Conservation (phyloP, 92 coral and sea anemone species). For the Parazoanthus atlanticus region DNA sequence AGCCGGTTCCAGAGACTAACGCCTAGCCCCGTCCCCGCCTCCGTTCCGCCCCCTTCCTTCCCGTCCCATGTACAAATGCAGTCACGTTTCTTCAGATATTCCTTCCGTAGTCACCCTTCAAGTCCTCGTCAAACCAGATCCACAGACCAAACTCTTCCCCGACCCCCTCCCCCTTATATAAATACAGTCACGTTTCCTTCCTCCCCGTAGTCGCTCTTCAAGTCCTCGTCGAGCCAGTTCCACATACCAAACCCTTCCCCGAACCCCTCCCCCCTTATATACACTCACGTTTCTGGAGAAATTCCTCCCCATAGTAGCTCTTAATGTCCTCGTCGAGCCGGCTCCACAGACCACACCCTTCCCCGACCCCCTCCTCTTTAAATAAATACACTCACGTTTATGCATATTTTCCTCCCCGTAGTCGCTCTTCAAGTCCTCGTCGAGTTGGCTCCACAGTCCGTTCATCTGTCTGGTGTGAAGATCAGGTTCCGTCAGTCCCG, state of each 20-base stretch:
- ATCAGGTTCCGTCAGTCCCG: conserved; percentile 50
- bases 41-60: too few relatives aligned
- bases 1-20: too few relatives aligned
- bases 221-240: conserved; percentile 55
- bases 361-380: too few relatives aligned
- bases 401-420: conserved; percentile 61
- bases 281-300: too few relatives aligned
- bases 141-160: too few relatives aligned
- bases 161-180: too few relatives aligned
- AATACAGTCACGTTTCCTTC: conserved; percentile 64
- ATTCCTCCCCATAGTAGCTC: too few relatives aligned
- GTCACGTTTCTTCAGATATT: too few relatives aligned
- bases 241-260: conserved; percentile 8
- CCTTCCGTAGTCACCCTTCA: conserved; percentile 59
- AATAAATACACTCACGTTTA: conserved; percentile 51
- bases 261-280: too few relatives aligned
- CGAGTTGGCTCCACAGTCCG: conserved; percentile 58
- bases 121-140: not conserved
- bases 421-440: conserved; percentile 58
- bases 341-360: not conserved
- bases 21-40: too few relatives aligned
- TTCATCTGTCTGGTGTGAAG: conserved; percentile 31
- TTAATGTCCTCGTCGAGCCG: too few relatives aligned
- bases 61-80: too few relatives aligned
- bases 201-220: conserved; percentile 68